phyloP scores from a whole-genome alignment of 2,797 vertebrate species.

The Philypnodon macrostomus region DNA sequence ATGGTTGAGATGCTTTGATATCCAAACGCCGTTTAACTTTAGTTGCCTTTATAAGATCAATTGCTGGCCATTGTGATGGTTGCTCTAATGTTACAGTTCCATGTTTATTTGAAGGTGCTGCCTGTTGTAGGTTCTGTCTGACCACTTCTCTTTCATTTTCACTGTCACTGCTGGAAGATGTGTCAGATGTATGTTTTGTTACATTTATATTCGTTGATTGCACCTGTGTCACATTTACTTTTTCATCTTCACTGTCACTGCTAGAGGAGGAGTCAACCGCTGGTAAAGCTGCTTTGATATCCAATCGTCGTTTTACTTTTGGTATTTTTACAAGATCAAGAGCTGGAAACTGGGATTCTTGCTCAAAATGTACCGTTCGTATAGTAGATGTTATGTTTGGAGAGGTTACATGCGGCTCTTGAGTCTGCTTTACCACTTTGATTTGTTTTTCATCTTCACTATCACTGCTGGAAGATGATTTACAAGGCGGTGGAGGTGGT shows the following conservation, averaged over 20 bases:
- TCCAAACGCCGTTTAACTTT: slow-evolving; percentile 31
- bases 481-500: neutral
- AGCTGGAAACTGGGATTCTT: neutral
- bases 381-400: neutral
- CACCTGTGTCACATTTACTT: neutral
- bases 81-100: neutral
- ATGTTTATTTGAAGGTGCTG: neutral
- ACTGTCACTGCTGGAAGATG: slow-evolving; percentile 40
- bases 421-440: neutral
- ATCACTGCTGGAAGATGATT: slow-evolving; percentile 2
- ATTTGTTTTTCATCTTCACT: neutral
- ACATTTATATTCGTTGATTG: neutral
- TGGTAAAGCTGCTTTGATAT: slow-evolving; percentile 8
- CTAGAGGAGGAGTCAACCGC: slow-evolving; percentile 27
- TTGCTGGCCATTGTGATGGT: neutral
- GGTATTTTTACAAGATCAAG: neutral
- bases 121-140: neutral
- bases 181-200: neutral
- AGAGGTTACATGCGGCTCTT: neutral
- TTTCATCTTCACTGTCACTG: slow-evolving; percentile 28
- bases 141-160: slow-evolving; percentile 10
- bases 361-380: neutral
- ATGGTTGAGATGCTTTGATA: slow-evolving; percentile 10
- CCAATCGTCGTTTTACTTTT: slow-evolving; percentile 1
- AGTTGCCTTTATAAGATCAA: neutral